Evolutionary conservation across 2,113 vertebrate species (phyloP).

Genomic region (Oreotragus oreotragus): DNA sequence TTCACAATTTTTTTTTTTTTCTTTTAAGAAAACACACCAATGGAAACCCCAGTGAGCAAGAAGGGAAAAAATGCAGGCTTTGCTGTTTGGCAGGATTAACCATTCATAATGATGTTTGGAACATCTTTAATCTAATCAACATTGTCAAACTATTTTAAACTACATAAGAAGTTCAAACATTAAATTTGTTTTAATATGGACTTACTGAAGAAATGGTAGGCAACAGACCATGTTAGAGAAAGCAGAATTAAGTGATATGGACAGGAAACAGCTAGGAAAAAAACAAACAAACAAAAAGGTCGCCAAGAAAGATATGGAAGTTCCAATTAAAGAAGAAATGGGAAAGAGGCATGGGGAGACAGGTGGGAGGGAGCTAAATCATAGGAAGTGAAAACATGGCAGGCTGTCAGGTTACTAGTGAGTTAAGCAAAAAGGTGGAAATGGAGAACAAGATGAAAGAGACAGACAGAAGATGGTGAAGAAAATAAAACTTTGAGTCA

Average conservation of each 20-base stretch:
- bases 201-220: background rate
- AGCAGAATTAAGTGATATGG: background rate
- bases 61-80: background rate
- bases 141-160: background rate
- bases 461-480: background rate
- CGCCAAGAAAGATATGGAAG: background rate
- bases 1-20: background rate
- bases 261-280: background rate
- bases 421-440: background rate
- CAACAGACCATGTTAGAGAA: background rate
- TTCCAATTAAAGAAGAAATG: background rate
- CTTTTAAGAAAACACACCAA: background rate
- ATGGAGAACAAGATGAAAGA: background rate
- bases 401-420: background rate
- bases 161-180: background rate
- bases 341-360: background rate
- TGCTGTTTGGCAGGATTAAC: background rate
- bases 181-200: background rate
- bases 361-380: background rate
- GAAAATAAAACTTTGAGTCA: background rate
- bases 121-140: background rate
- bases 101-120: background rate
- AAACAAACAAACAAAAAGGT: background rate
- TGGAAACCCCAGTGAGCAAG: background rate
- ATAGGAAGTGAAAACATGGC: background rate